A percentile compares a stretch with the other conserved stretches of the same genome.
Evolutionary conservation across 2,113 vertebrate genomes (phyloP).

Genomic region (Oncorhynchus kisutch): DNA sequence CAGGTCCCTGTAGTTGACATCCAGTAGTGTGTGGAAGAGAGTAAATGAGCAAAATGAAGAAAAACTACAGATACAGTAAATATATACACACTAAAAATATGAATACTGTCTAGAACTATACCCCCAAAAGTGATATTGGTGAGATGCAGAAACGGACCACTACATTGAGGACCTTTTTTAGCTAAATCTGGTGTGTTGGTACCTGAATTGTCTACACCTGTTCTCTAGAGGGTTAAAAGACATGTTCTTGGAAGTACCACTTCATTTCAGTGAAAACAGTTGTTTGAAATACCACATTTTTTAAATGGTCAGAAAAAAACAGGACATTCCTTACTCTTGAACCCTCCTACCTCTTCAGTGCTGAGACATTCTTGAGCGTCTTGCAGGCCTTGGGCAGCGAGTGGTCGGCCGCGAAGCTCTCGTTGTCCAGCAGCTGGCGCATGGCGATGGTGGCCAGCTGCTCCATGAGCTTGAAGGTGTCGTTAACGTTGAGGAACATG

Average conservation of each 20-base stretch:
- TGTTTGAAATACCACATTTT: too few relatives aligned
- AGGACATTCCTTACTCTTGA: background rate
- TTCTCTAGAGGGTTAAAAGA: too few relatives aligned
- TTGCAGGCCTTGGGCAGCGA: conserved; percentile 83
- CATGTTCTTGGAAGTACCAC: too few relatives aligned
- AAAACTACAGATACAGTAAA: background rate
- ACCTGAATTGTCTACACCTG: too few relatives aligned
- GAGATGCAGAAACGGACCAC: too few relatives aligned
- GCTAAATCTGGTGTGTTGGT: too few relatives aligned
- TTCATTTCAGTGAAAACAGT: too few relatives aligned
- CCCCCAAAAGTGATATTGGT: too few relatives aligned
- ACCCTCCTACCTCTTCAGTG: conserved; percentile 78
- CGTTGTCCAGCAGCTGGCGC: conserved; percentile 91
- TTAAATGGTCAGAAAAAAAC: background rate
- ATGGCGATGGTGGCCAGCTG: conserved; percentile 95
- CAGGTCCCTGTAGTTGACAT: conserved; percentile 78
- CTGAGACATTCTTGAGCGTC: conserved; percentile 87
- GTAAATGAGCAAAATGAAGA: background rate
- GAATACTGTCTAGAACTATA: background rate
- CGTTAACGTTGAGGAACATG: conserved; percentile 94
- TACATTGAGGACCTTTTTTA: too few relatives aligned
- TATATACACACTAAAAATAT: background rate
- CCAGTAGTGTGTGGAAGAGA: background rate
- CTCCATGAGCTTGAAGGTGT: conserved; percentile 97
- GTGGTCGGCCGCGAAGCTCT: conserved; percentile 84